Percentiles rank a stretch among this genome's conserved stretches.
Evolutionary conservation across 2,888 invertebrate species (phyloP).

Genomic region (Erebia epiphron): DNA sequence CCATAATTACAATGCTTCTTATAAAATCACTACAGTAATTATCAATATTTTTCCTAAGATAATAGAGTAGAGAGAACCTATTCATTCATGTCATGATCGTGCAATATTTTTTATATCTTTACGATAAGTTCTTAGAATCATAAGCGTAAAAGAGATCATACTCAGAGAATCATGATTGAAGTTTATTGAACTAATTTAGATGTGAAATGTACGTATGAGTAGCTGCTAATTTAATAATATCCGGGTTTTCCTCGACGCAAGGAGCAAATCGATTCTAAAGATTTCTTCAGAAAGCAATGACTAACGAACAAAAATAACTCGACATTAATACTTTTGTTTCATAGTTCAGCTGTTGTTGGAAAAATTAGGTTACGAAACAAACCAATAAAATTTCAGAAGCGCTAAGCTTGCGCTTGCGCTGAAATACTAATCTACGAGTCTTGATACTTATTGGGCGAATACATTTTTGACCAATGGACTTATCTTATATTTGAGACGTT

Average conservation of each 20-base stretch:
- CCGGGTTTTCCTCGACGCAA: conserved; percentile 30
- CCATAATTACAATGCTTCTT: conserved; percentile 20
- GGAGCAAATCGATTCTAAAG: not conserved
- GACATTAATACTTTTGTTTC: conserved; percentile 8
- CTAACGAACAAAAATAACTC: conserved; percentile 17
- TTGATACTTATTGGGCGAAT: not conserved
- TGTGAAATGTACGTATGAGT: conserved; percentile 15
- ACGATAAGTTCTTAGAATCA: not conserved
- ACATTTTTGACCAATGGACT: not conserved
- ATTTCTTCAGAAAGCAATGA: conserved; percentile 11
- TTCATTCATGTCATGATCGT: not conserved
- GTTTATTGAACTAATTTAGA: conserved; percentile 27
- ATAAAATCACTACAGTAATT: not conserved
- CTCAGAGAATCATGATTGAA: conserved; percentile 25
- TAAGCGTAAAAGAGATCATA: conserved; percentile 23
- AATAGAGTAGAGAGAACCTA: not conserved
- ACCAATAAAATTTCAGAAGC: not conserved
- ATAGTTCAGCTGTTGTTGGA: conserved; percentile 1
- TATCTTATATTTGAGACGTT: not conserved
- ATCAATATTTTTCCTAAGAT: not conserved
- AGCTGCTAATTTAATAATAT: conserved; percentile 35
- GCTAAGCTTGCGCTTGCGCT: not conserved
- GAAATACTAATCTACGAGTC: not conserved
- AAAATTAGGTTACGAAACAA: conserved; percentile 9
- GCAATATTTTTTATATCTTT: not conserved